Evolutionary conservation across 1,140 invertebrate genomes (phyloP).

Genomic region (Oryctes rhinoceros): DNA sequence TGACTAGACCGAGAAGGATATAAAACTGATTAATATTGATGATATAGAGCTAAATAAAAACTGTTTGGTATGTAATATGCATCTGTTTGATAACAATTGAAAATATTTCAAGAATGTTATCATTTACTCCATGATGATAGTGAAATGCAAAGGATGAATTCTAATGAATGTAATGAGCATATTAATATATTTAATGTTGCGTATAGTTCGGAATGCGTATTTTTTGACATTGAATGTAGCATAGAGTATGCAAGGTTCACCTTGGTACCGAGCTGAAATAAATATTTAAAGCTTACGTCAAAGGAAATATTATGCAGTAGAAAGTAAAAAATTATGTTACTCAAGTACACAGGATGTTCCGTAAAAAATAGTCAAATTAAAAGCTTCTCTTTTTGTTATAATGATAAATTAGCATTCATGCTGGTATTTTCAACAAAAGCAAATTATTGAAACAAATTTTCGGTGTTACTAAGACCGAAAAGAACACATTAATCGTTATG

Average conservation of each 20-base stretch:
- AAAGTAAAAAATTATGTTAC: constrained; percentile 5
- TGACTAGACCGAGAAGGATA: not conserved
- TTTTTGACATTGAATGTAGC: not conserved
- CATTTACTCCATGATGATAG: not conserved
- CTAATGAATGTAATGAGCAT: not conserved
- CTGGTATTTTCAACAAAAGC: not conserved
- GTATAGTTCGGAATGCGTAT: not conserved
- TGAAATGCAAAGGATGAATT: not conserved
- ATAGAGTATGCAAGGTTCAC: not conserved
- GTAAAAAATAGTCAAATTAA: not conserved
- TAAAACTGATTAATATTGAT: not conserved
- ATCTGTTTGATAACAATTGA: not conserved
- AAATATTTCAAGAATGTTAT: not conserved
- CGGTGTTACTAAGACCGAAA: not conserved
- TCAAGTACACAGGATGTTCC: not conserved
- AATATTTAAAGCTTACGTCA: not conserved
- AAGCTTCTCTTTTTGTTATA: not conserved
- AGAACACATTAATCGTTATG: not conserved
- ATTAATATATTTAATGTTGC: not conserved
- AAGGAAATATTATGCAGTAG: not conserved
- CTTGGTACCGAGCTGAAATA: not conserved
- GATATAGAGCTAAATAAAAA: not conserved
- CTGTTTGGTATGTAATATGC: too few species aligned
- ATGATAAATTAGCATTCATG: not conserved
- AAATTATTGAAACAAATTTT: not conserved